Evolutionary conservation across 2,797 vertebrate genomes (phyloP).

Genomic region (Esox lucius): DNA sequence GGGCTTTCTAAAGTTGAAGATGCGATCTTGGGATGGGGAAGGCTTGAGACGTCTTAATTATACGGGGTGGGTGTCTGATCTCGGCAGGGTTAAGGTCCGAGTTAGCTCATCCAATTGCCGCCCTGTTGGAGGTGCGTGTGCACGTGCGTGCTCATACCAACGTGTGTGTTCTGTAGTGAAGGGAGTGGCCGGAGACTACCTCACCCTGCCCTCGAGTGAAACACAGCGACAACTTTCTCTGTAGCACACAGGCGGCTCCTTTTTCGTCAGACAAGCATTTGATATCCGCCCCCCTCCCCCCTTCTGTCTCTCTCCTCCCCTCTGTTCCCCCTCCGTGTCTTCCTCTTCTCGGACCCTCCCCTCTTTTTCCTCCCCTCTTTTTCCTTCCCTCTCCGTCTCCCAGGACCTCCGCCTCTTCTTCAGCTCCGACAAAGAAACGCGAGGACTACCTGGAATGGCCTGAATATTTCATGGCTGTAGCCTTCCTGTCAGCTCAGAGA

Average conservation of each 20-base stretch:
- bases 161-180: not conserved
- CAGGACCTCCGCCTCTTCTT: conserved; percentile 41
- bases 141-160: not conserved
- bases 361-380: not conserved
- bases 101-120: not conserved
- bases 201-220: not conserved
- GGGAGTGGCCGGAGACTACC: not conserved
- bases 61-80: not conserved
- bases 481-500: conserved; percentile 94
- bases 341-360: not conserved
- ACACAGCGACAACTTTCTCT: not conserved
- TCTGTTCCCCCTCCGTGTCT: not conserved
- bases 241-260: not conserved
- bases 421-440: conserved; percentile 76
- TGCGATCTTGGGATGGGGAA: not conserved
- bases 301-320: not conserved
- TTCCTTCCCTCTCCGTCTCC: not conserved
- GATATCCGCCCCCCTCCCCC: not conserved
- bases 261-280: not conserved
- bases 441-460: conserved; percentile 95
- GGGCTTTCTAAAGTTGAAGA: not conserved
- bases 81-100: not conserved
- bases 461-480: conserved; percentile 98
- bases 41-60: not conserved
- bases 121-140: not conserved